These are phyloP conservation scores for Pegea sp. DNA, from an alignment of 23 tunicate genomes.

Conservation along the genomic window DNA sequence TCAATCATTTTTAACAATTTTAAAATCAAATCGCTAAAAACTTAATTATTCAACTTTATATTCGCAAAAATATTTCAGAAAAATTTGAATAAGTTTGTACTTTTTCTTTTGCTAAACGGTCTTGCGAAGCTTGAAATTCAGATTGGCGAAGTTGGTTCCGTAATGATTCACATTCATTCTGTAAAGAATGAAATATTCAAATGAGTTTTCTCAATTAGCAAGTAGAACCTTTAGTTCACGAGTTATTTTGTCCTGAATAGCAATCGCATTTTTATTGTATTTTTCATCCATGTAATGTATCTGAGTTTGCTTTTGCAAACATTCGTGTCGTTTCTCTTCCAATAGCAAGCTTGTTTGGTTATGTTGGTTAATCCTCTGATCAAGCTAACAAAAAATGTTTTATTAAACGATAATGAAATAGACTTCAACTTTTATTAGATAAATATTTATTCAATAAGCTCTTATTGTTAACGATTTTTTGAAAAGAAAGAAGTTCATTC, in stretches of 20 bases:
- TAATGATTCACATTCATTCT: conserved; percentile 50
- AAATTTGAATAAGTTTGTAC: conserved; percentile 5
- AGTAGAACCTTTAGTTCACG: conserved; percentile 25
- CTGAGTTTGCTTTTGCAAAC: conserved; percentile 47
- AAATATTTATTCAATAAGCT: too few species aligned
- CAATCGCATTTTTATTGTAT: conserved; percentile 40
- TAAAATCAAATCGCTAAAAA: background rate
- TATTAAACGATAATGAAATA: too few species aligned
- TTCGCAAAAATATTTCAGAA: too few species aligned
- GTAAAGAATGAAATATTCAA: background rate
- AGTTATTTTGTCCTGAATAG: conserved; percentile 75
- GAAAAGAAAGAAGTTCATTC: too few species aligned
- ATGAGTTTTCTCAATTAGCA: background rate
- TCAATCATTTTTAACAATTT: background rate
- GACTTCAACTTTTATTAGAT: too few species aligned
- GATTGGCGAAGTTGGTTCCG: conserved; percentile 59
- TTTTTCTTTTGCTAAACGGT: conserved; percentile 64
- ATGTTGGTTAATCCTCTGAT: conserved; percentile 64
- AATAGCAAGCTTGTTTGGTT: conserved; percentile 34
- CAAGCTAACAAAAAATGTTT: too few species aligned
- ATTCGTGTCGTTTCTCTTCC: conserved; percentile 65
- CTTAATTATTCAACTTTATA: too few species aligned
- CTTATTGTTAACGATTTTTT: too few species aligned
- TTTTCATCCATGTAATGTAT: conserved; percentile 79
- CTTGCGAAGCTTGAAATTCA: conserved; percentile 46